These are phyloP conservation scores for Mustela erminea DNA, from an alignment of 2,797 vertebrate species.

Conservation along the genomic window DNA sequence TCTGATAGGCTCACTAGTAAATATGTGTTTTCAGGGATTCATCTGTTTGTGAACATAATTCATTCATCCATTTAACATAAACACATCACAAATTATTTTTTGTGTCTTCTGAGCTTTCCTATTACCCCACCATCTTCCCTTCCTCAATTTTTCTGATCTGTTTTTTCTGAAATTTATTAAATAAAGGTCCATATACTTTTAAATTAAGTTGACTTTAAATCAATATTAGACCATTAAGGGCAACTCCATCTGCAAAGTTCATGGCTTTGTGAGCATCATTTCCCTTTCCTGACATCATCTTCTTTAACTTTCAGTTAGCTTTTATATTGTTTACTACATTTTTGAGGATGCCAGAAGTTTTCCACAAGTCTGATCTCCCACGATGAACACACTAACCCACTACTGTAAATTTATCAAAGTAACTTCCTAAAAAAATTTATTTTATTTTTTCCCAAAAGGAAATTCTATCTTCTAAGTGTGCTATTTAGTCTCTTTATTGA, in stretches of 20 bases:
- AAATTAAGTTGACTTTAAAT: conserved; percentile 28
- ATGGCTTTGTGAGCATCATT: neutral
- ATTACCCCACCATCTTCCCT: neutral
- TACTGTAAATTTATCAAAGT: conserved; percentile 31
- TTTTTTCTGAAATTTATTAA: conserved; percentile 18
- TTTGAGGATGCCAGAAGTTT: neutral
- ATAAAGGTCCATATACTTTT: neutral
- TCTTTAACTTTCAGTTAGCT: neutral
- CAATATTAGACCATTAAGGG: neutral
- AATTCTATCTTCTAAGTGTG: conserved; percentile 37
- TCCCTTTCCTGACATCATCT: neutral
- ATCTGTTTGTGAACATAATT: neutral
- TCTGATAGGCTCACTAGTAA: neutral
- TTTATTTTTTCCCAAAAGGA: neutral
- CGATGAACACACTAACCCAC: neutral
- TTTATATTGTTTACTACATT: neutral
- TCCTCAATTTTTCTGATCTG: neutral
- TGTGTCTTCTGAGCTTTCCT: neutral
- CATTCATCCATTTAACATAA: neutral
- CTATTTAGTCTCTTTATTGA: neutral
- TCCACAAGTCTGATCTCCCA: neutral
- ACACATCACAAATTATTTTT: conserved; percentile 44
- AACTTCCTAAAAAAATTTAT: neutral
- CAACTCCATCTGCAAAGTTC: neutral
- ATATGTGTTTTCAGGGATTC: neutral